phyloP scores from a whole-genome alignment of 2,797 vertebrate species.

The Sebastes iracundus region DNA sequence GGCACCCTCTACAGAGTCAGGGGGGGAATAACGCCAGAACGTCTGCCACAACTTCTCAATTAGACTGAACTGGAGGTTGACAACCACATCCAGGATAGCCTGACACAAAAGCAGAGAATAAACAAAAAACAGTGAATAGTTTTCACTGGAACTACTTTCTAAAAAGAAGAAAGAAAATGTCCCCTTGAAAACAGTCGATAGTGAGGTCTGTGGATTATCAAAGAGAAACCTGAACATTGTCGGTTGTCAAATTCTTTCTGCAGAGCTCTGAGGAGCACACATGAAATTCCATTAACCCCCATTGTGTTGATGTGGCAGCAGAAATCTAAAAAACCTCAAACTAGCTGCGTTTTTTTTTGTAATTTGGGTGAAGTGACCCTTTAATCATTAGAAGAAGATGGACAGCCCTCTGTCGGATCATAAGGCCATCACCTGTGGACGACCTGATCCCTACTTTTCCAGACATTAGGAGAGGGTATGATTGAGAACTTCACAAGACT shows the following conservation, averaged over 20 bases:
- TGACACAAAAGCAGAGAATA: slow-evolving; percentile 53
- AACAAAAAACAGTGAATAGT: not conserved
- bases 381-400: not conserved
- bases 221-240: not conserved
- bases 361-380: not conserved
- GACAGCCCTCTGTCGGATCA: not conserved
- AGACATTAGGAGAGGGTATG: slow-evolving; percentile 1
- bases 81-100: slow-evolving; percentile 95
- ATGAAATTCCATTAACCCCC: not conserved
- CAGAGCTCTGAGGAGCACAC: not conserved
- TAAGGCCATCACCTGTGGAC: not conserved
- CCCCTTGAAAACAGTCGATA: not conserved
- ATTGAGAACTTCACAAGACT: slow-evolving; percentile 34
- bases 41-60: slow-evolving; percentile 98
- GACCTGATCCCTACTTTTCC: slow-evolving; percentile 1
- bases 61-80: slow-evolving; percentile 96
- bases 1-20: slow-evolving; percentile 84
- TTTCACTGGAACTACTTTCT: not conserved
- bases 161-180: not conserved
- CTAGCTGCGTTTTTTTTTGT: not conserved
- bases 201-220: not conserved
- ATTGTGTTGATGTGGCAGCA: not conserved
- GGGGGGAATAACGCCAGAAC: slow-evolving; percentile 94
- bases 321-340: not conserved
- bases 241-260: not conserved